phyloP scores from a whole-genome alignment of 1,140 invertebrate species.

The Heliconius hermathena region DNA sequence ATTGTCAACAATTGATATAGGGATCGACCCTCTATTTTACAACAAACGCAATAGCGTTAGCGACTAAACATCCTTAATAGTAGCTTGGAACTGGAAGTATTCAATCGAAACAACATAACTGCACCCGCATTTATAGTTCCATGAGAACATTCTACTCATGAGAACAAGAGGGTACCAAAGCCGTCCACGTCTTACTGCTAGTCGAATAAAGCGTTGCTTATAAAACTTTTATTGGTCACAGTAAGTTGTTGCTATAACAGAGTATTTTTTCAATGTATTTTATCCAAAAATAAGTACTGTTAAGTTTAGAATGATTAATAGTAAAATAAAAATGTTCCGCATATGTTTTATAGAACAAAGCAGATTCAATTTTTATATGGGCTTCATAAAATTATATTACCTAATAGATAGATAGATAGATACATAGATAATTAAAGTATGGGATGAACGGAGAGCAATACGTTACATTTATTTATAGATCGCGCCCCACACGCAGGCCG shows the following conservation, averaged over 20 bases:
- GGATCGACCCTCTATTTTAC: neutral
- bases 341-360: neutral
- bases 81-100: constrained; percentile 22
- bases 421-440: constrained; percentile 10
- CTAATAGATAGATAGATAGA: constrained; percentile 33
- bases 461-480: constrained; percentile 35
- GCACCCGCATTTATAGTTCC: constrained; percentile 42
- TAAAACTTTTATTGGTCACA: neutral
- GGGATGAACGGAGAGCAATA: constrained; percentile 27
- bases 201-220: constrained; percentile 23
- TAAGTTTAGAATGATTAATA: no score
- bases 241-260: neutral
- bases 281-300: no score
- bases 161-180: constrained; percentile 41
- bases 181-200: constrained; percentile 37
- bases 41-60: neutral
- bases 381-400: constrained; percentile 33
- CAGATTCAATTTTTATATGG: constrained; percentile 5
- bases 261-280: neutral
- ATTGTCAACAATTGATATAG: neutral
- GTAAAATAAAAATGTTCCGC: no score
- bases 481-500: constrained; percentile 32
- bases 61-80: constrained; percentile 16
- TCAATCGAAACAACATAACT: constrained; percentile 37
- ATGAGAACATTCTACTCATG: constrained; percentile 43